phyloP scores from a whole-genome alignment of 2,888 invertebrate genomes.

The Caenorhabditis sinica region DNA sequence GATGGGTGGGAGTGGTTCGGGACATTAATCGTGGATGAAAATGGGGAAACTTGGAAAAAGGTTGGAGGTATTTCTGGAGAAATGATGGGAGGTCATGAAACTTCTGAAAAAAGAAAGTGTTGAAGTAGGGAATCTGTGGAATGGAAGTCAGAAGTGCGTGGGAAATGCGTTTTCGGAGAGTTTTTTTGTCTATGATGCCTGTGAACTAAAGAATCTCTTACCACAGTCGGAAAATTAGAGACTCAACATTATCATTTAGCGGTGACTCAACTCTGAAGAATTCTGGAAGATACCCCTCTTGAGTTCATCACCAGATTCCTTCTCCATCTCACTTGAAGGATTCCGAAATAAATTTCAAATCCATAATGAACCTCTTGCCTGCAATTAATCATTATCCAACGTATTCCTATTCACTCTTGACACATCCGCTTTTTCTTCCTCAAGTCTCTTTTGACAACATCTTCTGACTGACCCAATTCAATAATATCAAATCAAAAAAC shows the following conservation, averaged over 20 bases:
- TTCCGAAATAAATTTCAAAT: conserved; percentile 18
- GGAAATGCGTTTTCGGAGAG: too few relatives aligned
- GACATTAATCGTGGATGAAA: conserved; percentile 28
- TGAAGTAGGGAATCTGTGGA: neutral
- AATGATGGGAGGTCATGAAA: conserved; percentile 8
- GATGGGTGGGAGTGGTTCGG: conserved; percentile 17
- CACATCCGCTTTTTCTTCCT: conserved; percentile 50
- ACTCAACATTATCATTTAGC: too few relatives aligned
- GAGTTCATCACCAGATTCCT: too few relatives aligned
- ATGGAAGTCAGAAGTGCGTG: neutral
- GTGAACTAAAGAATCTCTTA: too few relatives aligned
- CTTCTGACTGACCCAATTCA: conserved; percentile 36
- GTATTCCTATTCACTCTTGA: conserved; percentile 27
- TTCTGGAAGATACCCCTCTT: too few relatives aligned
- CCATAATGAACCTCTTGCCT: conserved; percentile 8
- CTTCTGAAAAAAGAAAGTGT: conserved; percentile 16
- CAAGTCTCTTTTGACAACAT: conserved; percentile 29
- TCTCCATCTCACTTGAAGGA: neutral
- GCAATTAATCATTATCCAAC: conserved; percentile 36
- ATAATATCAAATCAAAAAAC: conserved; percentile 55
- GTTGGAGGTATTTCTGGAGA: neutral
- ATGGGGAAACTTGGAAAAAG: neutral
- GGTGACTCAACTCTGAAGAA: too few relatives aligned
- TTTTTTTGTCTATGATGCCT: too few relatives aligned
- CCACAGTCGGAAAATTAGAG: too few relatives aligned